Percentiles rank a stretch among this genome's conserved stretches.
Conservation (phyloP, 2,888 invertebrate genomes). For the Epistrophe eligans region DNA sequence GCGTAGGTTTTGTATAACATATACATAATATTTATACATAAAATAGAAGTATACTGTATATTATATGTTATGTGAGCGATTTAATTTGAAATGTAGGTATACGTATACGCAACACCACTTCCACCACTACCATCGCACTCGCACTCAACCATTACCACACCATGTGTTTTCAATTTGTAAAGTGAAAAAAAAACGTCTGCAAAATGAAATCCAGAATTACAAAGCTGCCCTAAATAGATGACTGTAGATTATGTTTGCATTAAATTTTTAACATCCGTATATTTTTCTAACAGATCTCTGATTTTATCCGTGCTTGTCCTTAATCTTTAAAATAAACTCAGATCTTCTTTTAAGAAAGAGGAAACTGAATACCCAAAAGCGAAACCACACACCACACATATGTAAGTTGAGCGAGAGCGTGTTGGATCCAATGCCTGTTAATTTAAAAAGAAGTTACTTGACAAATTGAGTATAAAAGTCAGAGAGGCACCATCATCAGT, state of each 20-base stretch:
- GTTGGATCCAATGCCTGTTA: slow-evolving; percentile 14
- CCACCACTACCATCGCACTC: background rate
- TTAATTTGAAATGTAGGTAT: slow-evolving; percentile 47
- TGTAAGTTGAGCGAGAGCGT: no score
- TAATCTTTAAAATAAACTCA: slow-evolving; percentile 32
- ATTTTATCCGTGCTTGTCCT: slow-evolving; percentile 30
- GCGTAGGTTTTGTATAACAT: slow-evolving; percentile 13
- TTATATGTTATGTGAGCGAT: slow-evolving; percentile 26
- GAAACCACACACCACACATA: background rate
- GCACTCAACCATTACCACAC: background rate
- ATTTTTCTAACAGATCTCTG: slow-evolving; percentile 30
- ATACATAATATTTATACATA: background rate
- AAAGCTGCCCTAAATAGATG: slow-evolving; percentile 39
- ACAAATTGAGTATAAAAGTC: slow-evolving; percentile 26
- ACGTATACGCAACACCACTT: slow-evolving; percentile 30
- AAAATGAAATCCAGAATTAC: slow-evolving; percentile 16
- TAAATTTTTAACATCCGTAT: slow-evolving; percentile 41
- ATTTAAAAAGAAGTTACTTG: slow-evolving; percentile 36
- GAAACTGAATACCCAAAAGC: background rate
- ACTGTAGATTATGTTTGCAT: slow-evolving; percentile 41
- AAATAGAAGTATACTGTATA: background rate
- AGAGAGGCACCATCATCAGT: slow-evolving; percentile 4
- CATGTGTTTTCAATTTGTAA: slow-evolving; percentile 48
- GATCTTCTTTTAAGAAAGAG: background rate
- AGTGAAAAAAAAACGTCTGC: slow-evolving; percentile 38